Conservation (phyloP, 2,797 vertebrate genomes). For the Odontamblyopus rebecca region DNA sequence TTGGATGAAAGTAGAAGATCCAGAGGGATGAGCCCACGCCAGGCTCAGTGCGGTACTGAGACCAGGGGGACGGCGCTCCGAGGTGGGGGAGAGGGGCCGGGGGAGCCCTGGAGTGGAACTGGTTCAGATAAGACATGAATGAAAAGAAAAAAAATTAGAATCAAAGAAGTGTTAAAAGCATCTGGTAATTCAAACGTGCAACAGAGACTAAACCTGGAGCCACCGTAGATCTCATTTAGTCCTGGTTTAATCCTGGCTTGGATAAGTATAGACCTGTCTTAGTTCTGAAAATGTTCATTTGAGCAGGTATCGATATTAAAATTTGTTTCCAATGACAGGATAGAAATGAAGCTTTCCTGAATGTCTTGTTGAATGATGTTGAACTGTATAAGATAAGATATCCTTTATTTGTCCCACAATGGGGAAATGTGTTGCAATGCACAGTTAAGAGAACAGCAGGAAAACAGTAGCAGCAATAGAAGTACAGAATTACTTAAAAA, state of each 20-base stretch:
- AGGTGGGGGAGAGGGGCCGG: not conserved
- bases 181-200: not conserved
- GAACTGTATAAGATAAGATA: too few relatives aligned
- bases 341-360: too few relatives aligned
- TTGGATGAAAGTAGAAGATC: not conserved
- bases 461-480: too few relatives aligned
- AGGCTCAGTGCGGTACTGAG: slow-evolving; percentile 22
- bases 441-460: too few relatives aligned
- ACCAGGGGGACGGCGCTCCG: slow-evolving; percentile 36
- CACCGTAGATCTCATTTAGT: not conserved
- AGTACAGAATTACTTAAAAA: too few relatives aligned
- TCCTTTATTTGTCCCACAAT: too few relatives aligned
- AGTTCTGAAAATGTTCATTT: not conserved
- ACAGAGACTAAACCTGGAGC: not conserved
- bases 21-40: slow-evolving; percentile 7
- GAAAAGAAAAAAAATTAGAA: not conserved
- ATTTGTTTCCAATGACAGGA: too few relatives aligned
- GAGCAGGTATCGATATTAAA: too few relatives aligned
- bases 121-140: not conserved
- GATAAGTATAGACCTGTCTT: not conserved
- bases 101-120: not conserved
- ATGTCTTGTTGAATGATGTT: too few relatives aligned
- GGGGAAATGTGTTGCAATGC: too few relatives aligned
- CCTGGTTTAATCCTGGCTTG: not conserved
- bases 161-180: not conserved